Base-by-base conservation (phyloP, 1,140 invertebrate genomes). In the Dermatophagoides farinae region DNA sequence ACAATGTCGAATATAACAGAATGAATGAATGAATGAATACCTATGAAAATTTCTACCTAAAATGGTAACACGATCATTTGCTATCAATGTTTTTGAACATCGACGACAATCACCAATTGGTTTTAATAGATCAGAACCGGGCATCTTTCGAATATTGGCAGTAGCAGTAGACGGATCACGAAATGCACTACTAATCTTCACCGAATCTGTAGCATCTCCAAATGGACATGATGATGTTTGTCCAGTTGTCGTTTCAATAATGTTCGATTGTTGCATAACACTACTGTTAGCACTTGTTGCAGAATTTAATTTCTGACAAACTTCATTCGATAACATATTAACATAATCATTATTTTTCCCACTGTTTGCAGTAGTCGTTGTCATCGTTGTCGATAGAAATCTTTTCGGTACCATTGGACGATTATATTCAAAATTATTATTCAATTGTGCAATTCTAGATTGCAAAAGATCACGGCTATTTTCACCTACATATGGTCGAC, bases 361-460 rank as follows among this genome's bases (percentile, higher is more conserved):
- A 12, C 5, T 14, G 31, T 31, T 31, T 31, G 31, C 31, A 1
- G 47, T 50, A 5, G 20, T 20, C n/a, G 12, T 31, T n/a, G 10
- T 60, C 10, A 4, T 50, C 57, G 43, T 38, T 18, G 23, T 5
- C 12, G n/a, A 23, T 20, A 18, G 5, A n/a, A 31, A 12, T 23
- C 6, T 47, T 37, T 37, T n/a, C n/a, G 31, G 1, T 20, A 16
- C 40, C 23, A 37, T 52, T 47, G 37, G 31, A 31, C 31, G 31
- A 31, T 31, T 31, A 31, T 31, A 31, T 31, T 37, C 12, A 11
- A 60, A 14, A 18, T 60, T 60, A 18, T 46, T 37, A 14, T 60
- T 37, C 18, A 60, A n/a, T 23, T 60, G 58, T 10, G 6, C 50
- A 16, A 49, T 60, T 11, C 58, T 11, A 5, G 58, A 60, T 52